Evolutionary conservation across 1,140 invertebrate species (phyloP), one percentile per base, ranked within the genome.

Genomic region (Oedothorax gibbosus): DNA sequence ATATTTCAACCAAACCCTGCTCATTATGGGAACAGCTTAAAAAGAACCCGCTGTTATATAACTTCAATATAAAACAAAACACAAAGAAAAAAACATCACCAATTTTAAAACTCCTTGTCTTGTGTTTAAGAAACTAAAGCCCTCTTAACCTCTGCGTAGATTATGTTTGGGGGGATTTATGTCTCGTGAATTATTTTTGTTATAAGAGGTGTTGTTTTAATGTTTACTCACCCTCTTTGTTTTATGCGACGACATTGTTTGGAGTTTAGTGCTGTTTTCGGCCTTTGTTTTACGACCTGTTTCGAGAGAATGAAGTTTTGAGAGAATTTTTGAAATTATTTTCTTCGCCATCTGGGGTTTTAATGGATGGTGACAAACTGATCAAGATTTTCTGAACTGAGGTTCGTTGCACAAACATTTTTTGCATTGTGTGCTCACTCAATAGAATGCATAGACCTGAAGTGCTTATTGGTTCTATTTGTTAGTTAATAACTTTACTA

Each of bases 151-250:
- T 49, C 53, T 6, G 71, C 65, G 51, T 81, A 71, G 78, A 81
- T 81, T 81, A 81, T 71, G 50, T 69, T 81, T 35, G 12, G 21
- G 5, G 65, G 71, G 68, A 81, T 81, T 81, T 81, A 81, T 81
- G 68, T 75, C 77, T 56, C 10, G 20, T 56, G 64, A 66, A 79
- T 79, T 79, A 51, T 79, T 68, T 79, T 79, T 79, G n/a, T 79
- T 64, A 68, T 79, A 79, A 79, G 77, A 68, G 77, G 62, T 79
- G 77, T 79, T 79, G 62, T 79, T 79, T 35, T 79, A 79, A 79
- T 68, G 50, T 54, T 51, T 49, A 14, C 12, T 79, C 35, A 35
- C 35, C 68, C 51, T 79, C 77, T 79, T 79, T 79, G 77, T 79
- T 66, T 79, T 79, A 79, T 68, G 77, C 49, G 77, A 21, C 77